Evolutionary conservation across 2,797 vertebrate species (phyloP).

Genomic region (Smutsia gigantea): DNA sequence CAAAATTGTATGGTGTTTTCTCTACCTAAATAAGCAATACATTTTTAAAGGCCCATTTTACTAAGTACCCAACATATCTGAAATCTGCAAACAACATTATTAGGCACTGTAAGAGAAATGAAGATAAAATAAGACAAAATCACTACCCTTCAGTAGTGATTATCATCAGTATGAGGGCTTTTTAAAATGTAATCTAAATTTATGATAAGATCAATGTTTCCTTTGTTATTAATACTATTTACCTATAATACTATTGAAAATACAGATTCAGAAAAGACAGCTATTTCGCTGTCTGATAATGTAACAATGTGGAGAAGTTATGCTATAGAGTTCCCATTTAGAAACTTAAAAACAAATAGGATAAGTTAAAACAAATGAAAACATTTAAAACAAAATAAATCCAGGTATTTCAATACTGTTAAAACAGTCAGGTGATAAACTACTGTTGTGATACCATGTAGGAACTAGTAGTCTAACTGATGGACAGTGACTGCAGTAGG

Average conservation of each 20-base stretch:
- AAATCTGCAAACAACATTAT: slow-evolving; percentile 24
- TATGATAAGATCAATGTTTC: background rate
- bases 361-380: slow-evolving; percentile 37
- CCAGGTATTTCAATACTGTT: slow-evolving; percentile 33
- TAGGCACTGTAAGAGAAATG: background rate
- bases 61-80: slow-evolving; percentile 28
- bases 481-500: too few relatives aligned
- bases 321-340: background rate
- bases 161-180: background rate
- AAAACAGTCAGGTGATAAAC: slow-evolving; percentile 5
- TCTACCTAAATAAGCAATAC: slow-evolving; percentile 2
- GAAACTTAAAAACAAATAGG: slow-evolving; percentile 38
- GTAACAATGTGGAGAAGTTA: background rate
- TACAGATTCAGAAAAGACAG: slow-evolving; percentile 23
- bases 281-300: slow-evolving; percentile 38
- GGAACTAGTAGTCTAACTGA: background rate
- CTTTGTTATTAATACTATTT: slow-evolving; percentile 42
- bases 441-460: background rate
- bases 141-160: background rate
- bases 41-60: slow-evolving; percentile 44
- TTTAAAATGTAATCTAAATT: slow-evolving; percentile 42
- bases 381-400: slow-evolving; percentile 49
- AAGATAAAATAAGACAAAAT: background rate
- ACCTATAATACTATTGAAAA: slow-evolving; percentile 24
- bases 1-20: background rate